A percentile compares a stretch with the other conserved stretches of the same genome.
phyloP scores from a whole-genome alignment of 1,140 invertebrate species.

The Batillaria attramentaria region DNA sequence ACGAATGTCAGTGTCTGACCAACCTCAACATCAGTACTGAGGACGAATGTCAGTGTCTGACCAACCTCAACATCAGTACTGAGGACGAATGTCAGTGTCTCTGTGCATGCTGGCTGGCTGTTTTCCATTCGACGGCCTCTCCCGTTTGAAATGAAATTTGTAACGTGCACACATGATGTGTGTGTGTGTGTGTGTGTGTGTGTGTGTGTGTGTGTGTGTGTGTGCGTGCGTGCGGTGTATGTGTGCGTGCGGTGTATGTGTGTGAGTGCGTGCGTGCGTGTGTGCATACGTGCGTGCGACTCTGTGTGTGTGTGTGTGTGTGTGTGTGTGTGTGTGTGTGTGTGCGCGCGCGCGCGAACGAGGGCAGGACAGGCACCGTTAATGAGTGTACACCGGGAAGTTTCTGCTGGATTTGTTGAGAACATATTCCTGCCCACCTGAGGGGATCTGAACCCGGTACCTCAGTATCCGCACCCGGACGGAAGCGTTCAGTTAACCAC shows the following conservation, averaged over 20 bases:
- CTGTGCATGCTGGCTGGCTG: too few species aligned
- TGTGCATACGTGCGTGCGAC: not conserved
- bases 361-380: not conserved
- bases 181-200: slow-evolving; percentile 1
- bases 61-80: too few species aligned
- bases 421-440: not conserved
- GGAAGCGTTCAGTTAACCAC: not conserved
- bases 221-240: not conserved
- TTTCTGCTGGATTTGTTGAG: not conserved
- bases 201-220: slow-evolving; percentile 9
- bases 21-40: too few species aligned
- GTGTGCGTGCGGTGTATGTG: not conserved
- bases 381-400: not conserved
- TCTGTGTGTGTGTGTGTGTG: not conserved
- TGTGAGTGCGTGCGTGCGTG: not conserved
- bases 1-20: too few species aligned
- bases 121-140: too few species aligned
- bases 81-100: too few species aligned
- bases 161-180: too few species aligned
- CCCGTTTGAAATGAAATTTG: too few species aligned
- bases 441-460: not conserved
- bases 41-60: too few species aligned
- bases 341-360: slow-evolving; percentile 2
- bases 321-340: not conserved
- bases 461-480: not conserved